Base-by-base conservation (phyloP, 2,888 invertebrate species). In the Coecobrya sp. region DNA sequence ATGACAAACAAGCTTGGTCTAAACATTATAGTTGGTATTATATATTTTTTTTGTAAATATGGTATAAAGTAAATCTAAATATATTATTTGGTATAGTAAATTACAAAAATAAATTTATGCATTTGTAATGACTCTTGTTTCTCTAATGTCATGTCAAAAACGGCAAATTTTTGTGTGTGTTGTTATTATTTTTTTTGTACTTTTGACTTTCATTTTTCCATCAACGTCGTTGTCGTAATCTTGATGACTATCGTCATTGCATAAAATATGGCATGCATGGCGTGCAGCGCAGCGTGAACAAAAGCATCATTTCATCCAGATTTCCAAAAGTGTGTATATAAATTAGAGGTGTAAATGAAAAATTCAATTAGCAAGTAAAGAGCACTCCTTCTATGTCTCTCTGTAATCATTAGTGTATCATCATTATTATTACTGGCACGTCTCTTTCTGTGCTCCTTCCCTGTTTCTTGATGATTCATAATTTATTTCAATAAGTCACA, bases 311-410 rank as follows among this genome's bases (percentile, higher is more conserved):
- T n/a, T n/a, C n/a, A 55, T n/a, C n/a, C 19, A 36, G 2, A 36
- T 36, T 36, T 55, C 55, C n/a, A n/a, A n/a, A 55, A 19, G 55
- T 55, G 52, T 52, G 5, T 55, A n/a, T 16, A 30, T 30, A 11
- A 11, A 65, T 27, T 30, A 70, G 52, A 70, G 68, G 62, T 30
- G 70, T 86, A 86, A 86, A 70, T 86, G 45, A 70, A 86, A 85
- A 86, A 70, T 70, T 70, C 86, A 86, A 86, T 86, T 86, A 70
- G 79, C 79, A 5, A 70, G 65, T 11, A 5, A n/a, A 36, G 2
- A 36, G 36, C 7, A 36, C 36, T 36, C 36, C 62, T 22, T 25
- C 25, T n/a, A n/a, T n/a, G n/a, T 19, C 55, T 1, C 55, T 55
- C n/a, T 62, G 62, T 25, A 62, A 62, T 55, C 19, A 55, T n/a